Evolutionary conservation across 2,113 vertebrate genomes (phyloP), one percentile per base, ranked within the genome.

Genomic region (Nyctereutes procyonoides): DNA sequence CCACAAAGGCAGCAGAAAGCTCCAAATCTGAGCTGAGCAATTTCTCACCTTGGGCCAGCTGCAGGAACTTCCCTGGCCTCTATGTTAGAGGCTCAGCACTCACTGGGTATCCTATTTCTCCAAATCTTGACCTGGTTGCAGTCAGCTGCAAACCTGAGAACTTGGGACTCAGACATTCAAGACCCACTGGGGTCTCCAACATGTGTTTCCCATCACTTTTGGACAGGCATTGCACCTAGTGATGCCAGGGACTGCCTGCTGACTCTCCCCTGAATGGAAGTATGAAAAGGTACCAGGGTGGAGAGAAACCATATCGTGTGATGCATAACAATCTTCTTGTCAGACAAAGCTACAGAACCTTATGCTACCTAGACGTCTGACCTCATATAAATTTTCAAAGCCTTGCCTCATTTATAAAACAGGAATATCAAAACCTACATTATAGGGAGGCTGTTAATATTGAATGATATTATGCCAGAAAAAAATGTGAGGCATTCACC

Each of bases 1-100:
- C 91, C 28, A 96, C 58, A 71, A 84, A 94, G 83, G 63, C 96
- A 88, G 1, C 1, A 58, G 67, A 87, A 92, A 93, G 65, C 38
- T 8, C 69, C 0, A 10, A 9, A 22, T 90, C 89, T 91, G 92
- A 71, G 55, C 95, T 79, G 12, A 96, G 67, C 88, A 96, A 92
- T 88, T 86, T 94, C 93, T 93, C 51, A 43, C 73, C 87, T 85
- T 87, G 0, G 73, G 19, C n/a, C 38, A 60, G 55, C 43, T 79
- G 19, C 28, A 60, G 77, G 76, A 95, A 88, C 92, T 67, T 17
- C 17, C 74, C 15, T 3, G 22, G 30, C 22, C 28, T 87, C 56
- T 87, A 19, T 32, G 17, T 15, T 89, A 10, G 51, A 92, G 48
- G 26, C 62, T 91, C 35, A 43, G 5, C 63, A 48, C 32, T 82